Evolutionary conservation across 1,140 invertebrate genomes (phyloP), one percentile per base, ranked within the genome.

Genomic region (Heliconius congener): DNA sequence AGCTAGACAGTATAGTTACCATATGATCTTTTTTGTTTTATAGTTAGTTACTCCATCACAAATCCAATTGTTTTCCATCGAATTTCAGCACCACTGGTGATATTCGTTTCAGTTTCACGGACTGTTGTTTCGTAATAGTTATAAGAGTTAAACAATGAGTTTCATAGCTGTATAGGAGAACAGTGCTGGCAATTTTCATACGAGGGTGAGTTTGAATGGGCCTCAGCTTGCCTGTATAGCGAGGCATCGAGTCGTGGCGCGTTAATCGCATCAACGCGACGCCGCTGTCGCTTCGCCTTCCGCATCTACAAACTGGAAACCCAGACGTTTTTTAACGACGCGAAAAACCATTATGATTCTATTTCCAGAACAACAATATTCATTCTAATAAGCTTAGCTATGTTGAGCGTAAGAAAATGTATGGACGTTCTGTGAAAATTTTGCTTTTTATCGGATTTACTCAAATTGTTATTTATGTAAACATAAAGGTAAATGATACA

Each of bases 101-200:
- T 84, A 84, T 84, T 80, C 82, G 81, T 82, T 87, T 89, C 85
- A 89, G 89, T 91, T 92, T 92, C 89, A 92, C 91, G 88, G 91
- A 88, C 85, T 86, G 87, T 91, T 92, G 86, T 94, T 88, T 86
- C 88, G 87, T 91, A 91, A 94, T 94, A 93, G 89, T 94, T 94
- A 94, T 93, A 93, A 92, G 88, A 89, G 86, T 89, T 84, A 85
- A 93, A 94, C 93, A 94, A 93, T 93, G 88, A 86, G 90, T 92
- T 91, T 93, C 91, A 89, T 89, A 90, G 87, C 90, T 85, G 85
- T 87, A 86, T 91, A 89, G 87, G 85, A 89, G 87, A 91, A 93
- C 91, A 93, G 85, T 91, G 91, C 86, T 84, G 85, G 86, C 90
- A 94, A 93, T 94, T 93, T 94, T 94, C 91, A 92, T 91, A 89